Evolutionary conservation across 2,888 invertebrate species (phyloP).

Genomic region (Sepiola atlantica): DNA sequence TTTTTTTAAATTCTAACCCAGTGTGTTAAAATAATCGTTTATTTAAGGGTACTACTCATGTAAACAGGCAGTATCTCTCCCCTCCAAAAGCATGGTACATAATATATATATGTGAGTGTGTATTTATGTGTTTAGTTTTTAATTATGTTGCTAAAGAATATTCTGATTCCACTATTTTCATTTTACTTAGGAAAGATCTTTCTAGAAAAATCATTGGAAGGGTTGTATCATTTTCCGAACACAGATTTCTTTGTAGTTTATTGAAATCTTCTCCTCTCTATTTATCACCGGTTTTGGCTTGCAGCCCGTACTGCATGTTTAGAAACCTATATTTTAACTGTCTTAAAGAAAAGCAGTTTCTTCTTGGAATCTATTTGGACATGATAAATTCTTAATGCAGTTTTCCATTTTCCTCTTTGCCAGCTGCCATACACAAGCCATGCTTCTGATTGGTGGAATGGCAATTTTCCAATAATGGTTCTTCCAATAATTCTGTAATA

Average conservation of each 20-base stretch:
- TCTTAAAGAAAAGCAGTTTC: conserved; percentile 10
- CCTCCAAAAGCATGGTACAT: no score
- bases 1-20: no score
- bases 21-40: no score
- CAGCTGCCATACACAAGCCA: conserved; percentile 32
- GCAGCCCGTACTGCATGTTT: not conserved
- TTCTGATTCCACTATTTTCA: not conserved
- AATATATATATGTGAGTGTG: not conserved
- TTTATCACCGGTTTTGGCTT: not conserved
- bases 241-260: not conserved
- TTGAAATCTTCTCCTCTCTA: not conserved
- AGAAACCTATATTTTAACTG: conserved; percentile 21
- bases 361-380: conserved; percentile 18
- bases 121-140: no score
- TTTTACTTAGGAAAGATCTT: not conserved
- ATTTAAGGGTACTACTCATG: no score
- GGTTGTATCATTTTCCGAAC: not conserved
- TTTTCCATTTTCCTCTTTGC: conserved; percentile 32
- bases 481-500: conserved; percentile 8
- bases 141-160: no score
- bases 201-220: not conserved
- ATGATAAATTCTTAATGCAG: conserved; percentile 14
- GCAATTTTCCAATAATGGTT: conserved; percentile 9
- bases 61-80: no score
- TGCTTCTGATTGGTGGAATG: not conserved